Evolutionary conservation across 1,140 invertebrate genomes (phyloP).

Genomic region (Bicyclus anynana): DNA sequence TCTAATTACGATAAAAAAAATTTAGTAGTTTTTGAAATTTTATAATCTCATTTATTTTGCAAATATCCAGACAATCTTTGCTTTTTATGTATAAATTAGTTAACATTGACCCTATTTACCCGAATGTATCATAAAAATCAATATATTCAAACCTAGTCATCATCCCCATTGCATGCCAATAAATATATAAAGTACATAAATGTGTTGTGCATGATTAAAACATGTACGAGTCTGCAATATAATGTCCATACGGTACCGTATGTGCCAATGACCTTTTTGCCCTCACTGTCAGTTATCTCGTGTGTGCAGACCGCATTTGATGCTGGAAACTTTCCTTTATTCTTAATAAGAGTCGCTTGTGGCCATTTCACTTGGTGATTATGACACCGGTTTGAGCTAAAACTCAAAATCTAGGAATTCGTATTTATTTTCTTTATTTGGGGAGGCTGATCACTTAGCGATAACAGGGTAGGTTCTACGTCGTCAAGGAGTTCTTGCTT

Average conservation of each 20-base stretch:
- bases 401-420: not conserved
- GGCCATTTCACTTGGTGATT: not conserved
- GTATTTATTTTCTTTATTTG: too few relatives aligned
- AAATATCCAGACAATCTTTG: too few relatives aligned
- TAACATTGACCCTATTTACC: too few relatives aligned
- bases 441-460: not conserved
- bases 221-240: not conserved
- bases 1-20: too few relatives aligned
- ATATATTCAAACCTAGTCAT: too few relatives aligned
- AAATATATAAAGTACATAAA: too few relatives aligned
- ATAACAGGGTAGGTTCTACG: not conserved
- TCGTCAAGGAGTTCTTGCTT: too few relatives aligned
- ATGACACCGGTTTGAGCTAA: not conserved
- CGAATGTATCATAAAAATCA: too few relatives aligned
- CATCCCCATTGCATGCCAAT: too few relatives aligned
- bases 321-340: slow-evolving; percentile 10
- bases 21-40: too few relatives aligned
- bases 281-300: slow-evolving; percentile 14
- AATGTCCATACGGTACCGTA: slow-evolving; percentile 13
- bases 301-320: slow-evolving; percentile 10
- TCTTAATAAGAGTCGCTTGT: slow-evolving; percentile 2
- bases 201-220: not conserved
- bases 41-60: too few relatives aligned
- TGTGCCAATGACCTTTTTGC: slow-evolving; percentile 19
- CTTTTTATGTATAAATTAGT: too few relatives aligned